A percentile compares a stretch with the other conserved stretches of the same genome.
phyloP scores from a whole-genome alignment of 2,113 vertebrate species.

The Columbina picui region DNA sequence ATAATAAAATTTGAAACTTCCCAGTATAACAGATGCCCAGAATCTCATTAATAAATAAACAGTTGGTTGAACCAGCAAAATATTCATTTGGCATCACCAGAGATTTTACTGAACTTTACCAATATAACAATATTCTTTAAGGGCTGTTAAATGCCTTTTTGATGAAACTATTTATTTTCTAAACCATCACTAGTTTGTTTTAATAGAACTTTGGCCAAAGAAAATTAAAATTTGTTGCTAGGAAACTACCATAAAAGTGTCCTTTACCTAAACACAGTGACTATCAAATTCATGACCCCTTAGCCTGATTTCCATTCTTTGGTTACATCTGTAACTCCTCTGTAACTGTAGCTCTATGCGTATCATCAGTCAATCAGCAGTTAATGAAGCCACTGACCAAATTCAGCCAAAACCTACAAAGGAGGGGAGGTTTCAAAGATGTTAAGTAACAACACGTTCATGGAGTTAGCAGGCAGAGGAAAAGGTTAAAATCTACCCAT shows the following conservation, averaged over 20 bases:
- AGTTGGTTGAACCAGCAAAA: not conserved
- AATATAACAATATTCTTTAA: not conserved
- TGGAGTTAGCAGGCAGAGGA: not conserved
- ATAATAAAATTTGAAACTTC: not conserved
- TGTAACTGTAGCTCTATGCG: not conserved
- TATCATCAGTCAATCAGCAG: accelerated
- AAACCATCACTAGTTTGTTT: not conserved
- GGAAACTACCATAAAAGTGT: not conserved
- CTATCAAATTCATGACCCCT: not conserved
- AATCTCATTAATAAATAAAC: not conserved
- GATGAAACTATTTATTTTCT: not conserved
- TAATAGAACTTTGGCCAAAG: not conserved
- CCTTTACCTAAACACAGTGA: not conserved
- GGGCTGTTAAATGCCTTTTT: not conserved
- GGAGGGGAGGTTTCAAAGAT: not conserved
- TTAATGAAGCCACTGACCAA: not conserved
- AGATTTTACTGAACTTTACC: not conserved
- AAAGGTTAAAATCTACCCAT: not conserved
- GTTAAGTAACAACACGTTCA: not conserved
- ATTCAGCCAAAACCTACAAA: not conserved
- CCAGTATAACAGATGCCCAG: not conserved
- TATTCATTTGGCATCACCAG: not conserved
- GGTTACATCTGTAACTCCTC: not conserved
- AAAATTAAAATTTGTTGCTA: not conserved
- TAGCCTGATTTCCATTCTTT: not conserved